Percentiles rank a stretch among this genome's conserved stretches.
Conservation (phyloP, 1,140 invertebrate species). For the Drosophila seguyi region DNA sequence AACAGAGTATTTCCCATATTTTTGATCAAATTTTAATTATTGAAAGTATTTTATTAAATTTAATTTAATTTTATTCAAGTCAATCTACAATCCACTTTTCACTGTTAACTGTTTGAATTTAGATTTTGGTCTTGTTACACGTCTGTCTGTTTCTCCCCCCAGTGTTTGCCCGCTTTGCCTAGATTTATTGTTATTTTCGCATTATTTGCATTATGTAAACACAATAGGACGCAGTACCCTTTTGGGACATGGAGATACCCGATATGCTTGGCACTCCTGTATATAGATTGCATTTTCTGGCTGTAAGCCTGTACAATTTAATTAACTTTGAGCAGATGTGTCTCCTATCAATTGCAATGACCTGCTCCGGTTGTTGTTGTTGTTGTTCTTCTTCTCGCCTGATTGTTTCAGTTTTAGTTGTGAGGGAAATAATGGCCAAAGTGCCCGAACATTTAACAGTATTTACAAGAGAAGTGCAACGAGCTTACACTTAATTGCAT, state of each 20-base stretch:
- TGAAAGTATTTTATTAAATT: neutral
- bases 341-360: constrained; percentile 38
- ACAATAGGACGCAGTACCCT: constrained; percentile 41
- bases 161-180: constrained; percentile 35
- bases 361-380: constrained; percentile 12
- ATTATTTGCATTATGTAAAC: constrained; percentile 77
- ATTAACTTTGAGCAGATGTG: constrained; percentile 74
- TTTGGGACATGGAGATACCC: constrained; percentile 6
- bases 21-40: neutral
- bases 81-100: neutral
- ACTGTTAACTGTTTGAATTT: constrained; percentile 48
- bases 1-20: neutral
- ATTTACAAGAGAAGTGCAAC: constrained; percentile 26
- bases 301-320: constrained; percentile 66
- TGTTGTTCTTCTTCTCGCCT: constrained; percentile 2
- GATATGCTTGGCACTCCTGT: constrained; percentile 12
- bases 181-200: constrained; percentile 75
- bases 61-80: neutral
- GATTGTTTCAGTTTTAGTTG: constrained; percentile 31
- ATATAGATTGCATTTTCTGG: constrained; percentile 67
- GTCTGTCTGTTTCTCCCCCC: constrained; percentile 17
- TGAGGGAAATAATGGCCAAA: constrained; percentile 19
- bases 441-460: constrained; percentile 37
- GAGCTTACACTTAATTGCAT: constrained; percentile 47
- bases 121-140: constrained; percentile 34